Evolutionary conservation across 2,797 vertebrate species (phyloP).

Genomic region (Pangasius macronema): DNA sequence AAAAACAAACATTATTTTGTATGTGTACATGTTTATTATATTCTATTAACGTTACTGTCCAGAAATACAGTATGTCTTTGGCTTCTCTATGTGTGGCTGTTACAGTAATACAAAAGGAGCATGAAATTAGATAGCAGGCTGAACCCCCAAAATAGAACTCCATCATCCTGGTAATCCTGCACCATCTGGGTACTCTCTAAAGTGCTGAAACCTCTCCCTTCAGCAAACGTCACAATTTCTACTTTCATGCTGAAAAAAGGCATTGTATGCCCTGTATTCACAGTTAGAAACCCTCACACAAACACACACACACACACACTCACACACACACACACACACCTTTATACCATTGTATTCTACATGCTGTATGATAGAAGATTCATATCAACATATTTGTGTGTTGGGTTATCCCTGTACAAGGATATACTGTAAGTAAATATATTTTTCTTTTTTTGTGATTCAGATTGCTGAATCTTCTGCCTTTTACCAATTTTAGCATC

Average conservation of each 20-base stretch:
- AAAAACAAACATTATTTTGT: background rate
- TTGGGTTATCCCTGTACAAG: background rate
- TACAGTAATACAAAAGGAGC: slow-evolving; percentile 16
- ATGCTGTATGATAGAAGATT: background rate
- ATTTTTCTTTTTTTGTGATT: background rate
- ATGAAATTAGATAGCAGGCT: slow-evolving; percentile 14
- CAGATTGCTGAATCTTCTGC: background rate
- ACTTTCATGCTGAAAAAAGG: slow-evolving; percentile 1
- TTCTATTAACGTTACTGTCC: background rate
- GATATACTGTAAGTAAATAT: background rate
- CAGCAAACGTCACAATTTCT: background rate
- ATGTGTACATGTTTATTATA: background rate
- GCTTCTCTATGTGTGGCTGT: background rate
- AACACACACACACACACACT: too few species aligned
- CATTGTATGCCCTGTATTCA: background rate
- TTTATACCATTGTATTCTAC: background rate
- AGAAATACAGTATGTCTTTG: background rate
- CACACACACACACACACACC: background rate
- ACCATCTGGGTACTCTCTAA: slow-evolving; percentile 4
- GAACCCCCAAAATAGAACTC: slow-evolving; percentile 19
- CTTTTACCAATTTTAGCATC: background rate
- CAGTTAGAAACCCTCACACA: background rate
- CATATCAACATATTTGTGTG: background rate
- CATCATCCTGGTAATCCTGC: slow-evolving; percentile 19
- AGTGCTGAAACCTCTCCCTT: background rate